Evolutionary conservation across 2,113 vertebrate genomes (phyloP).

Genomic region (Ia io): DNA sequence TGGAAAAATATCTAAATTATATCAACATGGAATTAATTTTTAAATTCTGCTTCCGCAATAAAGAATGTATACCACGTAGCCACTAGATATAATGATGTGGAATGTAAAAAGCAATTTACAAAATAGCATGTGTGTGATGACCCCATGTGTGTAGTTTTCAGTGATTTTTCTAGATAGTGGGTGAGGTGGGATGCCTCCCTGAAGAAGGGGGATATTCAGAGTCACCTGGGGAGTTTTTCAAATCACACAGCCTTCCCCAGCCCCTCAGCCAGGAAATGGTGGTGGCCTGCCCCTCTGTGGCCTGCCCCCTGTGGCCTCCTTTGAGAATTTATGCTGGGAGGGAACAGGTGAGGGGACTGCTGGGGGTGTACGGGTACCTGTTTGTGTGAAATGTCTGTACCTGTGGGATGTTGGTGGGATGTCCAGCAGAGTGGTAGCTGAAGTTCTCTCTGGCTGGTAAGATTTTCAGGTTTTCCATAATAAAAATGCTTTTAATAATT

Average conservation of each 20-base stretch:
- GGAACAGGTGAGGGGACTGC: not conserved
- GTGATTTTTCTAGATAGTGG: not conserved
- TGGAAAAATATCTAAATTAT: not conserved
- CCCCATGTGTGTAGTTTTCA: not conserved
- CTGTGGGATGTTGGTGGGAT: not conserved
- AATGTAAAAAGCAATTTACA: not conserved
- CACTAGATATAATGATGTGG: too few species aligned
- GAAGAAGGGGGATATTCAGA: not conserved
- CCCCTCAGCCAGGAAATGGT: not conserved
- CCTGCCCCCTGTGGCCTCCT: not conserved
- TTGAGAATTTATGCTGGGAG: not conserved
- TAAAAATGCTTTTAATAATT: not conserved
- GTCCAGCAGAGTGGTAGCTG: not conserved
- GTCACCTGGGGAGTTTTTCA: not conserved
- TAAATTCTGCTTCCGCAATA: not conserved
- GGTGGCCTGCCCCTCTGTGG: too few species aligned
- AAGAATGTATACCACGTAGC: not conserved
- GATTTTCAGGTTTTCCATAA: not conserved
- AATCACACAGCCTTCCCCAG: not conserved
- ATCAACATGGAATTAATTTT: not conserved
- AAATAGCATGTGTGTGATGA: not conserved
- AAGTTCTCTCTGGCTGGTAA: not conserved
- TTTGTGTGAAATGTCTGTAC: fast-evolving
- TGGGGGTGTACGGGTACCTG: fast-evolving
- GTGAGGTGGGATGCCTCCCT: not conserved